Conservation (phyloP, 2,888 invertebrate species). For the Rhimphoctona megacephalus region DNA sequence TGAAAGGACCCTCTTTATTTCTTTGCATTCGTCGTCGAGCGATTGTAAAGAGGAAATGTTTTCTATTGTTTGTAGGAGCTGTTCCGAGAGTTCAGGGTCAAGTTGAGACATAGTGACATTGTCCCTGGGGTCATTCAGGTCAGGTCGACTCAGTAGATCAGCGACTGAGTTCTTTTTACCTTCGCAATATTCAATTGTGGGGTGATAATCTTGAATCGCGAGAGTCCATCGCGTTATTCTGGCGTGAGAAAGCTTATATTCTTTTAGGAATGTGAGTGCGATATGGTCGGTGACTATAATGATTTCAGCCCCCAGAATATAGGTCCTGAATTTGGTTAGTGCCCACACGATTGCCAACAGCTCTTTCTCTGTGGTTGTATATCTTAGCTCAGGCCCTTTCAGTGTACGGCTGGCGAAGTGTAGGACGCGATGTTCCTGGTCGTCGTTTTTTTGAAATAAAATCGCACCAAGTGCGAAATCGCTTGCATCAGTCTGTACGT, state of each 20-base stretch:
- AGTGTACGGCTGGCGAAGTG: conserved; percentile 71
- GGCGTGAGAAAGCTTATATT: too few relatives aligned
- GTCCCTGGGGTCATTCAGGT: neutral
- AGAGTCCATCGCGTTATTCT: too few relatives aligned
- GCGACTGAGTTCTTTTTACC: neutral
- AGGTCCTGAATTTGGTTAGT: conserved; percentile 31
- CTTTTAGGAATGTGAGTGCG: too few relatives aligned
- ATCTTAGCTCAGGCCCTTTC: conserved; percentile 27
- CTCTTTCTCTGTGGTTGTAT: conserved; percentile 50
- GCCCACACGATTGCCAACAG: conserved; percentile 35
- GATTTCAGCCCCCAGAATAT: conserved; percentile 26
- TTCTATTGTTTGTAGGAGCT: neutral
- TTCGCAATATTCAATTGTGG: neutral
- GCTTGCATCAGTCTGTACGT: conserved; percentile 63
- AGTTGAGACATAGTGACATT: neutral
- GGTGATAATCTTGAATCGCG: too few relatives aligned
- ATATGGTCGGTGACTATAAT: conserved; percentile 49
- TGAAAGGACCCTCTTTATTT: too few relatives aligned
- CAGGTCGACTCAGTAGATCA: neutral
- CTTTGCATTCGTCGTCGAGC: too few relatives aligned
- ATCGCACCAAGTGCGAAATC: conserved; percentile 56
- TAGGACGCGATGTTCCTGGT: conserved; percentile 56
- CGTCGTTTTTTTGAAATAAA: conserved; percentile 37
- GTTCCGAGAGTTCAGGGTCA: neutral
- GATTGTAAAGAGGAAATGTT: too few relatives aligned